Percentiles rank a stretch among this genome's conserved stretches.
phyloP scores from a whole-genome alignment of 2,888 invertebrate genomes.

The Nomada flava region DNA sequence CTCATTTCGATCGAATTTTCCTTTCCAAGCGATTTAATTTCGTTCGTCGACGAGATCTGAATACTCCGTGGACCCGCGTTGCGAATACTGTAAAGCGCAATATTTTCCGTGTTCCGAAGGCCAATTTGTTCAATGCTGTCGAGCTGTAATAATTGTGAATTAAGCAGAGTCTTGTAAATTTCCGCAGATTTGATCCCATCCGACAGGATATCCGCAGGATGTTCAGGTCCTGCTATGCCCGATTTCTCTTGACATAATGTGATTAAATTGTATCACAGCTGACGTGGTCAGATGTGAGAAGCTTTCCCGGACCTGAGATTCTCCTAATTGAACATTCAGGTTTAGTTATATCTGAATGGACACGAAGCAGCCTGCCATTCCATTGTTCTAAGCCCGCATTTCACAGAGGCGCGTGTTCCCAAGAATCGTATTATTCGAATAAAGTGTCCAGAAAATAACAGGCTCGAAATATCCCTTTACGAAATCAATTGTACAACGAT shows the following conservation, averaged over 20 bases:
- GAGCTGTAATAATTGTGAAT: neutral
- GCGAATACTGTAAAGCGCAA: neutral
- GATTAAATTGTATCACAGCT: neutral
- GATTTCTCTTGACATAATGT: neutral
- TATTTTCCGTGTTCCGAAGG: too few species aligned
- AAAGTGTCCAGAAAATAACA: too few species aligned
- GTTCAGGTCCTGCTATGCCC: neutral
- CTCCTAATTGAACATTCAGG: neutral
- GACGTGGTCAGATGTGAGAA: neutral
- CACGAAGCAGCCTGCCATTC: too few species aligned
- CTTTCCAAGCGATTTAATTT: slow-evolving; percentile 41
- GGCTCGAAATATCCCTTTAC: too few species aligned
- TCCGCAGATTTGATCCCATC: neutral
- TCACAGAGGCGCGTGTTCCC: too few species aligned
- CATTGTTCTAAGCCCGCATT: too few species aligned
- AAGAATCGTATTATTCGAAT: too few species aligned
- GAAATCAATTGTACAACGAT: too few species aligned
- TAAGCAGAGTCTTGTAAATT: neutral
- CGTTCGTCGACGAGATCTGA: slow-evolving; percentile 36
- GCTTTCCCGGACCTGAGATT: neutral
- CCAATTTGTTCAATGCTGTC: neutral
- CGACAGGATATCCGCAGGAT: neutral
- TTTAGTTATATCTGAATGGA: neutral
- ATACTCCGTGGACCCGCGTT: slow-evolving; percentile 41
- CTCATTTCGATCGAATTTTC: slow-evolving; percentile 20